These are phyloP conservation scores for Petrolisthes manimaculis DNA, from an alignment of 2,888 invertebrate species.

Conservation along the genomic window DNA sequence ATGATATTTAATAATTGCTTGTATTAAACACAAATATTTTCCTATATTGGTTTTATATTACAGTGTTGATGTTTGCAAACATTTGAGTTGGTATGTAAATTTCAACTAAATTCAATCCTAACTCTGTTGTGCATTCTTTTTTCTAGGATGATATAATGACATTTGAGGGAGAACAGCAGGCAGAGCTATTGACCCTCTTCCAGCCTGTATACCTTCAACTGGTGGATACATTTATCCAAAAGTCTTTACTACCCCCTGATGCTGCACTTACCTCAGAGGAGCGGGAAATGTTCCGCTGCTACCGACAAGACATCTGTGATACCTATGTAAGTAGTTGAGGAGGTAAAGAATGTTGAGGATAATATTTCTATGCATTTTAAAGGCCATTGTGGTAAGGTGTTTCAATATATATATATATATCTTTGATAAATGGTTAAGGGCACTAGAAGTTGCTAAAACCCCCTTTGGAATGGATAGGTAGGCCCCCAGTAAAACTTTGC, in stretches of 20 bases:
- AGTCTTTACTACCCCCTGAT: constrained; percentile 64
- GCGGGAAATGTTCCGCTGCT: constrained; percentile 65
- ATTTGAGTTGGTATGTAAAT: neutral
- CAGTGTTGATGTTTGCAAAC: neutral
- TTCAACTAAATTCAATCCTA: neutral
- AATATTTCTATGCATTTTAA: neutral
- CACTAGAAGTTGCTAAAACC: too few species aligned
- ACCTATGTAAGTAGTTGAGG: constrained; percentile 57
- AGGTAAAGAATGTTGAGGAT: neutral
- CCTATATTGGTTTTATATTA: neutral
- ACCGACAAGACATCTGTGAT: constrained; percentile 66
- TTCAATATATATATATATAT: neutral
- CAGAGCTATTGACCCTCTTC: constrained; percentile 60
- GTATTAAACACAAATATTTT: too few species aligned
- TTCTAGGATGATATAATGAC: constrained; percentile 65
- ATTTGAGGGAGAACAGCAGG: constrained; percentile 62
- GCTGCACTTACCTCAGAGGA: constrained; percentile 60
- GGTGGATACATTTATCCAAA: constrained; percentile 63
- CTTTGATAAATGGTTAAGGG: neutral
- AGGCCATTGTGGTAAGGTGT: neutral
- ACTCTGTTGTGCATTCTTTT: neutral
- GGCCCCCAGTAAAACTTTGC: too few species aligned
- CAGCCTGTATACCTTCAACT: constrained; percentile 65
- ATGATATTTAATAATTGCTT: too few species aligned
- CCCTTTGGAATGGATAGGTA: too few species aligned